A percentile compares a stretch with the other conserved stretches of the same genome.
Evolutionary conservation across 2,797 vertebrate genomes (phyloP).

Genomic region (Dromococcyx pavoninus): DNA sequence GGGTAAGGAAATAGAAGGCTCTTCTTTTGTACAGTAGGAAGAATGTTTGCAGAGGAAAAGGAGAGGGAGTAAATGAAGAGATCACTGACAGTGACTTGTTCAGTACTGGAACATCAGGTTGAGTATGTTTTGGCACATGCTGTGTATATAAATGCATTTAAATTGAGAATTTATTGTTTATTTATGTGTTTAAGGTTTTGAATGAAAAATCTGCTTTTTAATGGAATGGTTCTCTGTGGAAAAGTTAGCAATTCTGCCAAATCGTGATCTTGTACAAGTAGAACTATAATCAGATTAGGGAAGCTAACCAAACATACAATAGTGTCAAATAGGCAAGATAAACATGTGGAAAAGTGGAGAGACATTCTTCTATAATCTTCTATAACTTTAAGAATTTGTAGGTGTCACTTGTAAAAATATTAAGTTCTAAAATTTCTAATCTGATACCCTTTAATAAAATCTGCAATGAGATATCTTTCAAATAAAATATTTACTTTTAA

Average conservation of each 20-base stretch:
- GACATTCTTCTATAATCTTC: slow-evolving; percentile 33
- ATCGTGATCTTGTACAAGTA: slow-evolving; percentile 21
- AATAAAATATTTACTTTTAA: slow-evolving; percentile 50
- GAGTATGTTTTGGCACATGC: background rate
- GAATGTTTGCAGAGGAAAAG: background rate
- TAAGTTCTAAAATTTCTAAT: slow-evolving; percentile 18
- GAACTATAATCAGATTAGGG: slow-evolving; percentile 56
- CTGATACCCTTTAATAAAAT: slow-evolving; percentile 26
- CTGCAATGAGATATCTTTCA: slow-evolving; percentile 2
- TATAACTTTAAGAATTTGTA: slow-evolving; percentile 18
- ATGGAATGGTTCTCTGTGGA: background rate
- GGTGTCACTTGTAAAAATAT: slow-evolving; percentile 42
- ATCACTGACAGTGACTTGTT: background rate
- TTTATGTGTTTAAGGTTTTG: slow-evolving; percentile 42
- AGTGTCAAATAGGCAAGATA: slow-evolving; percentile 55
- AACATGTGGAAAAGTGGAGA: slow-evolving; percentile 31
- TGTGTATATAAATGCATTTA: slow-evolving; percentile 30
- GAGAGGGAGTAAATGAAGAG: background rate
- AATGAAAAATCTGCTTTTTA: slow-evolving; percentile 38
- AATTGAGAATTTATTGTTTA: slow-evolving; percentile 50
- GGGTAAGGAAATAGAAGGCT: background rate
- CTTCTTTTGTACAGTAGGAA: background rate
- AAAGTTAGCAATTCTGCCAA: slow-evolving; percentile 35
- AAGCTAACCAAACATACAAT: slow-evolving; percentile 51
- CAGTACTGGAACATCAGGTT: background rate